A percentile compares a stretch with the other conserved stretches of the same genome.
phyloP scores from a whole-genome alignment of 2,797 vertebrate genomes.

The Vultur gryphus region DNA sequence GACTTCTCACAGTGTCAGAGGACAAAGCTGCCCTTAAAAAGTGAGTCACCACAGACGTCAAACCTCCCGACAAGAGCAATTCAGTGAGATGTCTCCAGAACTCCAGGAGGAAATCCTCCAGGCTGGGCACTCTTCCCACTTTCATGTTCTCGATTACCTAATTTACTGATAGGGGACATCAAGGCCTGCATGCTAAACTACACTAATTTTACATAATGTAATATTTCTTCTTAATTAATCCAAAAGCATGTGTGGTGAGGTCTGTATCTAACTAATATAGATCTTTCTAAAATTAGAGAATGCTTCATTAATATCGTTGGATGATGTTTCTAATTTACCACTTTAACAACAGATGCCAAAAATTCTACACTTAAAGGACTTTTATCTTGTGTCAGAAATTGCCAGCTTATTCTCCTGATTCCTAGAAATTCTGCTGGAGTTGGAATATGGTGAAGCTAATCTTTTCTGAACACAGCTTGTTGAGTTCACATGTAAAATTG shows the following conservation, averaged over 20 bases:
- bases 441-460: neutral
- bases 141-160: neutral
- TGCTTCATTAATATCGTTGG: neutral
- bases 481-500: neutral
- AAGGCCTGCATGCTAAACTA: neutral
- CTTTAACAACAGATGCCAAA: neutral
- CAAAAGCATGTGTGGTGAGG: neutral
- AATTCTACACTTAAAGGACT: neutral
- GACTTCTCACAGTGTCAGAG: neutral
- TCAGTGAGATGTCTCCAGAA: neutral
- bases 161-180: neutral
- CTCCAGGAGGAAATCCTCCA: neutral
- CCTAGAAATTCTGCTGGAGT: slow-evolving; percentile 18
- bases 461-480: neutral
- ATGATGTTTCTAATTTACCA: neutral
- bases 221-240: slow-evolving; percentile 23
- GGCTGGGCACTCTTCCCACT: slow-evolving; percentile 6
- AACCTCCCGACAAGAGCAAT: neutral
- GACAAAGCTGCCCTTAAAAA: neutral
- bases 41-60: neutral
- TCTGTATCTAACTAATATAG: neutral
- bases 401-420: neutral
- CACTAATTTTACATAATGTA: neutral
- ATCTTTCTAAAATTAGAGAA: slow-evolving; percentile 4
- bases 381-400: neutral